Evolutionary conservation across 1,140 invertebrate species (phyloP), one percentile per base, ranked within the genome.

Genomic region (Bacillus rossius): DNA sequence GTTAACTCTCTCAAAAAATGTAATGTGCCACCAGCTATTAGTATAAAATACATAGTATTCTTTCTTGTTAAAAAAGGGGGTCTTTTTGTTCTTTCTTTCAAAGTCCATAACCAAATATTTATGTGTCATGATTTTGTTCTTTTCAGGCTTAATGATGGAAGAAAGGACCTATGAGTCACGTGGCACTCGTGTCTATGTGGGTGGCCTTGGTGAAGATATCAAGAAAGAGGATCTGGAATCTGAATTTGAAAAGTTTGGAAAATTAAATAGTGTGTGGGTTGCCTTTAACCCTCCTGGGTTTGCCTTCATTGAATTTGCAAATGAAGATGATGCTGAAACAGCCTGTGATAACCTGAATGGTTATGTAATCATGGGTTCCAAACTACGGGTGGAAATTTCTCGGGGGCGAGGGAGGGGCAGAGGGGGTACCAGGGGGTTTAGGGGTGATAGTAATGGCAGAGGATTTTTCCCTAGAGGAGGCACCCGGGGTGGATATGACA

Each of bases 241-340:
- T 71, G 85, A 90, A 71, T 92, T 91, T 72, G 84, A 88, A 66
- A 88, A 88, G 77, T 97, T 91, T 78, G 95, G 95, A 50, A 92
- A 92, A 50, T 71, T 85, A 50, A 94, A 90, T 77, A 98, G 88
- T 73, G 94, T 97, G 42, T 96, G 93, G 93, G 92, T 96, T 59
- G 94, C 93, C 29, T 87, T 94, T 71, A 96, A 96, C 75, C 94
- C 92, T 63, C 92, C 87, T 65, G 94, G 95, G 64, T 99, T 99
- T 81, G 97, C 96, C 51, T 99, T 99, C 81, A 91, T 99, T 69
- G 96, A 99, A 77, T 99, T 97, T 81, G 90, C 95, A 76, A 94
- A 95, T 74, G 82, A 86, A 67, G 86, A 92, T 69, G 94, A 98
- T 79, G 96, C 96, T 25, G 91, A 96, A 73, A 87, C 94, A 73